Conservation (phyloP, 2,113 vertebrate genomes). For the Sapayoa aenigma region DNA sequence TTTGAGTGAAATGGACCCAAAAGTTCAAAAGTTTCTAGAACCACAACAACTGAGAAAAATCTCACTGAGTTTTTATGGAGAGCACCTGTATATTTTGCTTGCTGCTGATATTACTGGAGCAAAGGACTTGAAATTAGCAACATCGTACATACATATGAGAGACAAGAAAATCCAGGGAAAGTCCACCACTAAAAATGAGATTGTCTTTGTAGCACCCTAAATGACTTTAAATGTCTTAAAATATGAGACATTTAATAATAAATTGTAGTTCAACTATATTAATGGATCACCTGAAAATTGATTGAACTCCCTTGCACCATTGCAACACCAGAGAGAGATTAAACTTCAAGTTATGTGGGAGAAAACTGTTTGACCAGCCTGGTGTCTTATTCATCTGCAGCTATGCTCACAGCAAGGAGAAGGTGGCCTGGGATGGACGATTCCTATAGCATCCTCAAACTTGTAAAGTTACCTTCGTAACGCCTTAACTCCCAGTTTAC, state of each 20-base stretch:
- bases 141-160: not conserved
- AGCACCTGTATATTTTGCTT: not conserved
- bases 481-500: not conserved
- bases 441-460: not conserved
- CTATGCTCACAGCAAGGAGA: not conserved
- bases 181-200: not conserved
- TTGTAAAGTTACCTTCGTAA: not conserved
- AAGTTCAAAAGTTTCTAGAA: not conserved
- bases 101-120: not conserved
- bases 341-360: not conserved
- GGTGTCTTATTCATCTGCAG: not conserved
- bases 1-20: not conserved
- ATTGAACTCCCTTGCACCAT: not conserved
- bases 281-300: not conserved
- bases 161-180: not conserved
- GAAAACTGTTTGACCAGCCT: not conserved
- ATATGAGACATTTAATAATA: not conserved
- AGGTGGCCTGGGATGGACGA: not conserved
- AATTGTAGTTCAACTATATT: not conserved
- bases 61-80: not conserved
- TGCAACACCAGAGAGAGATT: not conserved
- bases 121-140: not conserved
- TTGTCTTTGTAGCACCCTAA: not conserved
- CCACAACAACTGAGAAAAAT: not conserved
- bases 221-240: not conserved